These are phyloP conservation scores for Anastrepha obliqua DNA, from an alignment of 1,140 invertebrate species.

Conservation along the genomic window DNA sequence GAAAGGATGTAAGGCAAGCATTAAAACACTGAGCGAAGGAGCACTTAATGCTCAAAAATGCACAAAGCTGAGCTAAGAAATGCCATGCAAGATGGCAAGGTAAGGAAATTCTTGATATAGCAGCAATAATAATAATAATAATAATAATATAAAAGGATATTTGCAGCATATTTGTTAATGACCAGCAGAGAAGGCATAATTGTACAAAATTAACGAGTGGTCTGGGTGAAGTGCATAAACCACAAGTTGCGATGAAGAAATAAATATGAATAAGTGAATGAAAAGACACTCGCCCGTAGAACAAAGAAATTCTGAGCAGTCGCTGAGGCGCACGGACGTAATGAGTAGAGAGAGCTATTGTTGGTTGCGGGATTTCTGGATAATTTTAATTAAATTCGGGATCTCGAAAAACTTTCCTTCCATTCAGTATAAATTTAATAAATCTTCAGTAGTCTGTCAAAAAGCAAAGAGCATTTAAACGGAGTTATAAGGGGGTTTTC, in stretches of 20 bases:
- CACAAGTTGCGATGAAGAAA: slow-evolving; percentile 41
- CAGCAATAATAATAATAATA: slow-evolving; percentile 14
- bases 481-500: too few relatives aligned
- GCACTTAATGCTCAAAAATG: slow-evolving; percentile 5
- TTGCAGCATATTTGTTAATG: slow-evolving; percentile 30
- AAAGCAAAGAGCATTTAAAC: too few relatives aligned
- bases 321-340: background rate
- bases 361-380: too few relatives aligned
- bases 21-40: background rate
- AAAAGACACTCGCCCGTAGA: slow-evolving; percentile 24
- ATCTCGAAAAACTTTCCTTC: too few relatives aligned
- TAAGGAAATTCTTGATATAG: slow-evolving; percentile 22
- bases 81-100: background rate
- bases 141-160: slow-evolving; percentile 43
- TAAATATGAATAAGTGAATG: slow-evolving; percentile 1
- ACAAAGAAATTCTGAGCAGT: slow-evolving; percentile 27
- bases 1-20: slow-evolving; percentile 20
- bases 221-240: slow-evolving; percentile 27
- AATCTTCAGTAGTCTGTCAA: too few relatives aligned
- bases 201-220: slow-evolving; percentile 49
- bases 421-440: too few relatives aligned
- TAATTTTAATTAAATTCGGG: too few relatives aligned
- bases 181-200: slow-evolving; percentile 34
- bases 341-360: background rate
- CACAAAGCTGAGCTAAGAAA: slow-evolving; percentile 46